Conservation (phyloP, 2,888 invertebrate genomes). For the Leucania comma region DNA sequence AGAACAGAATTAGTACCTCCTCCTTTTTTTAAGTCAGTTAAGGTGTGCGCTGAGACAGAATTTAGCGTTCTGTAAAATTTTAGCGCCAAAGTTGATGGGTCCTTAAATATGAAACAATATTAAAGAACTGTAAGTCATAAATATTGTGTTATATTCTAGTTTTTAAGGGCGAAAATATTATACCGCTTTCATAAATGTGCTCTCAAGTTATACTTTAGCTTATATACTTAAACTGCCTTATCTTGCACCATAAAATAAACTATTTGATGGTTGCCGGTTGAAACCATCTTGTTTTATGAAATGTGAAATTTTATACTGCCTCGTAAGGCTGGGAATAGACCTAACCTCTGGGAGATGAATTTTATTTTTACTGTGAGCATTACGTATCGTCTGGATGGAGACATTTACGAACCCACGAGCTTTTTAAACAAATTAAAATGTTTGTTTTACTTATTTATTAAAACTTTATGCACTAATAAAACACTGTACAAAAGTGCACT, state of each 20-base stretch:
- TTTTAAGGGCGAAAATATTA: conserved; percentile 51
- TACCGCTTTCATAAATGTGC: conserved; percentile 54
- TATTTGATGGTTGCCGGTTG: conserved; percentile 50
- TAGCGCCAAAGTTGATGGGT: background rate
- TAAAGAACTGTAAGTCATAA: conserved; percentile 22
- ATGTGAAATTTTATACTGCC: conserved; percentile 40
- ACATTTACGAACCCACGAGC: background rate
- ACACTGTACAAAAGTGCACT: too few species aligned
- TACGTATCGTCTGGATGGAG: background rate
- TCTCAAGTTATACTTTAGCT: conserved; percentile 37
- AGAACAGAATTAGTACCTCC: too few species aligned
- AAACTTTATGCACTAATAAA: too few species aligned
- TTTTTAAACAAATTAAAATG: background rate
- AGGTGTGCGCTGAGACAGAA: background rate
- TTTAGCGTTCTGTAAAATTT: background rate
- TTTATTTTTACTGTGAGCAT: background rate
- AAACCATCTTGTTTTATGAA: conserved; percentile 48
- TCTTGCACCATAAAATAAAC: conserved; percentile 53
- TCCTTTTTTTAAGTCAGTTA: background rate
- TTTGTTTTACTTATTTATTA: background rate
- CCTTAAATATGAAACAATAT: conserved; percentile 12
- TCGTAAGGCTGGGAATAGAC: conserved; percentile 5
- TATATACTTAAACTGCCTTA: conserved; percentile 44
- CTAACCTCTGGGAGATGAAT: background rate
- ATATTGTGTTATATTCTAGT: conserved; percentile 36